phyloP scores from a whole-genome alignment of 2,797 vertebrate genomes.

The Cryptoprocta ferox region DNA sequence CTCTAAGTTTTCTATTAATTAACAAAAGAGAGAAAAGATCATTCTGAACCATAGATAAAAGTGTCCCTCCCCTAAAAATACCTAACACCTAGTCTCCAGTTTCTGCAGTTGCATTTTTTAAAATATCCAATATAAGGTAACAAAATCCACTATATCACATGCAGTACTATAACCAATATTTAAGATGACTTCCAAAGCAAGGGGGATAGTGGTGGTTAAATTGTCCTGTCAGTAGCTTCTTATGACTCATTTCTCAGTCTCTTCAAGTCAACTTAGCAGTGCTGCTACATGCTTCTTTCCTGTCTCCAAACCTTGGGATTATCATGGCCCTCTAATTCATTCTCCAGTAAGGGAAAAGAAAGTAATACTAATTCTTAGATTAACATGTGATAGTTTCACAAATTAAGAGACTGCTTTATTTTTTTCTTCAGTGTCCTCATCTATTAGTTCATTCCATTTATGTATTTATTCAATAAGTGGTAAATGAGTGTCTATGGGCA shows the following conservation, averaged over 20 bases:
- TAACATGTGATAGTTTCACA: not conserved
- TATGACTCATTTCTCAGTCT: not conserved
- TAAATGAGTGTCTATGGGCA: not conserved
- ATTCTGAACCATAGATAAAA: not conserved
- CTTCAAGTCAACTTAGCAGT: not conserved
- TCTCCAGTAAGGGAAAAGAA: not conserved
- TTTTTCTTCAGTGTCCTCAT: not conserved
- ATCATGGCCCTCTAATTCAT: not conserved
- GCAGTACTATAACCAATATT: not conserved
- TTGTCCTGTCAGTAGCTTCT: not conserved
- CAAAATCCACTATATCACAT: not conserved
- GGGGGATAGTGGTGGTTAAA: not conserved
- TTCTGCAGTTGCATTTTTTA: not conserved
- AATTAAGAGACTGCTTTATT: not conserved
- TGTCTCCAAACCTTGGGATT: not conserved
- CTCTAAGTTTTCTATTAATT: not conserved
- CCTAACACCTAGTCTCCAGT: not conserved
- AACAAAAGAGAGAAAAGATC: not conserved
- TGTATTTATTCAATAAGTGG: not conserved
- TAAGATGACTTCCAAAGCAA: not conserved
- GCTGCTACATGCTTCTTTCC: not conserved
- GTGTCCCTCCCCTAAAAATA: not conserved
- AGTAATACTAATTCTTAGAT: not conserved
- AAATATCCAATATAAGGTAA: not conserved
- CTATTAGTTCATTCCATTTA: not conserved